Percentiles rank a stretch among this genome's conserved stretches.
These are phyloP conservation scores for Campylomormyrus numenius DNA, from an alignment of 2,113 vertebrate species.

Conservation along the genomic window DNA sequence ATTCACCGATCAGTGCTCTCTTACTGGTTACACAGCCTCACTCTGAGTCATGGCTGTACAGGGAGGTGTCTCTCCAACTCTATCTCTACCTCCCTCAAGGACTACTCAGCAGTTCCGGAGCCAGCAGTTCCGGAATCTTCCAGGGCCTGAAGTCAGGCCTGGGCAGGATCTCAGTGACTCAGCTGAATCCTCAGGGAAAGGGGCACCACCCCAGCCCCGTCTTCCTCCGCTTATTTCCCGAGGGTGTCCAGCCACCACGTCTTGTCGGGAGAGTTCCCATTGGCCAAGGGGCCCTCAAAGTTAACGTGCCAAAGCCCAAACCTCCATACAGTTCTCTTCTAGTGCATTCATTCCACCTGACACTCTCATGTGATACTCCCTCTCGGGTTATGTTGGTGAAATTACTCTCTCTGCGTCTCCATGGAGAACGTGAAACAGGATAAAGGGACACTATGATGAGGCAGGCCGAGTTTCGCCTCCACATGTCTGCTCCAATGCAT, in stretches of 20 bases:
- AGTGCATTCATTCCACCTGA: neutral
- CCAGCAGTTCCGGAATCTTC: neutral
- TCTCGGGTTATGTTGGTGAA: neutral
- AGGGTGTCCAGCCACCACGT: neutral
- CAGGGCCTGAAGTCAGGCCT: conserved; percentile 7
- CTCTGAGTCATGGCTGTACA: neutral
- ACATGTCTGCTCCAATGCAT: neutral
- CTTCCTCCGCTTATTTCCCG: neutral
- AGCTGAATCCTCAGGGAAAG: neutral
- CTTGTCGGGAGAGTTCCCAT: neutral
- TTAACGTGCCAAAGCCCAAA: neutral
- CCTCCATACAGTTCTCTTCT: neutral
- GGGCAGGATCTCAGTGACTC: neutral
- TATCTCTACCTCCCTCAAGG: neutral
- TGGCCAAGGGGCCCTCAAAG: neutral
- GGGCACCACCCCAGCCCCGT: no score
- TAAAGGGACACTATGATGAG: neutral
- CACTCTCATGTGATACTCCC: neutral
- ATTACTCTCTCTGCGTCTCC: neutral
- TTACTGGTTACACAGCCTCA: neutral
- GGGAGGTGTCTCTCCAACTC: neutral
- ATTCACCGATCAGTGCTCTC: no score
- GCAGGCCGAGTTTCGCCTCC: neutral
- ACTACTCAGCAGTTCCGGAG: neutral
- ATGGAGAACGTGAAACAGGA: neutral